These are phyloP conservation scores for Drosophila obscura DNA, from an alignment of 1,140 invertebrate genomes.

Conservation along the genomic window DNA sequence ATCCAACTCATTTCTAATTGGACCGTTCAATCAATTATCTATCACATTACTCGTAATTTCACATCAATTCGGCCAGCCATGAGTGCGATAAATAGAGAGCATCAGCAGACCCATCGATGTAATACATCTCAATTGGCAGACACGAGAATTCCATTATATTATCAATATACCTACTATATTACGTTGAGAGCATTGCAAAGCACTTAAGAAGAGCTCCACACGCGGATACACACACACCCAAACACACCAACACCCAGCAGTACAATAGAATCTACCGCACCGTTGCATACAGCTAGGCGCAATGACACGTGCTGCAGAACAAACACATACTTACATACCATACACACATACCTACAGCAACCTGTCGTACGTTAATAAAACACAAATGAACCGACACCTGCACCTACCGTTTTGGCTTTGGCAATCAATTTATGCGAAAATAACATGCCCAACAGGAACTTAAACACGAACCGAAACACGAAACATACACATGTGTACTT, in stretches of 20 bases:
- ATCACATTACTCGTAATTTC: neutral
- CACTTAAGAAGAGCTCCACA: conserved; percentile 23
- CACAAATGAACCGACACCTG: conserved; percentile 48
- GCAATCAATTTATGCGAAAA: conserved; percentile 75
- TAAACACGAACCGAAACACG: conserved; percentile 35
- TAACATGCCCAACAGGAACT: conserved; percentile 58
- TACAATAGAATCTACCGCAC: conserved; percentile 17
- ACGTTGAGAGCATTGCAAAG: conserved; percentile 23
- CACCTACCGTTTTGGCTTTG: conserved; percentile 65
- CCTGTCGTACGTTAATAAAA: conserved; percentile 18
- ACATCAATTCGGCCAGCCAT: conserved; percentile 1
- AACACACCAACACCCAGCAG: conserved; percentile 1
- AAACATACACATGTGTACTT: neutral
- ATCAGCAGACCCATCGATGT: conserved; percentile 7
- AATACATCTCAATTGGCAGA: conserved; percentile 26
- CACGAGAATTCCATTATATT: conserved; percentile 14
- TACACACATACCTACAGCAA: conserved; percentile 26
- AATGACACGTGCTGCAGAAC: neutral
- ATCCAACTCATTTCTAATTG: neutral
- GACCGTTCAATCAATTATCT: neutral
- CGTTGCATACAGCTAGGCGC: conserved; percentile 22
- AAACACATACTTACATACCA: conserved; percentile 4
- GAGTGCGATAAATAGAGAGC: conserved; percentile 49
- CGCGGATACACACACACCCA: neutral
- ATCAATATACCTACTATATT: neutral